Base-by-base conservation (phyloP, 2,888 invertebrate genomes). In the Lasioglossum oenotherae region DNA sequence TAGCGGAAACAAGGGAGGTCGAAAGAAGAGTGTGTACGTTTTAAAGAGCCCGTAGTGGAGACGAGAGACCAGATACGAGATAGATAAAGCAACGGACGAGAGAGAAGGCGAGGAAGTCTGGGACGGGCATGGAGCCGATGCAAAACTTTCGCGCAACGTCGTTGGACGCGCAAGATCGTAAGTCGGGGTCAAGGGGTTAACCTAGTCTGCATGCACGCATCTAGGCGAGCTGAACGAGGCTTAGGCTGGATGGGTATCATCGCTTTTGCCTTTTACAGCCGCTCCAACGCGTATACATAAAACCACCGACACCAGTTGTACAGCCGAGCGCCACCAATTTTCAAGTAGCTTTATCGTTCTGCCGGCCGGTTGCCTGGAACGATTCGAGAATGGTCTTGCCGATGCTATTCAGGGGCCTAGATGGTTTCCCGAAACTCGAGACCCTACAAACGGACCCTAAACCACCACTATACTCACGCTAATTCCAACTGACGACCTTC, bases 121-220 rank as follows among this genome's bases (percentile, higher is more conserved):
- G 41, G 69, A 74, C 38, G 78, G 78, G 73, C 38, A 46, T 38
- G 53, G 78, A 44, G 84, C 74, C 81, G 86, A 85, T 84, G 89
- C 76, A 77, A 87, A 89, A 85, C 69, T 90, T 88, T 85, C 86
- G 81, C 82, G 86, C 75, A 81, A 79, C 85, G 88, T 82, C 85
- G 84, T 84, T 82, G 82, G 53, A 83, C 82, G 87, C 78, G 80
- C 82, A 76, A 53, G 85, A 91, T 89, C 86, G 87, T 90, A 87
- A 88, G 88, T 80, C 69, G 76, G 74, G 92, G 91, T 88, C 91
- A 87, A 82, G 79, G 86, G 92, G 91, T 91, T 92, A 91, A 90
- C 87, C 87, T 84, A 86, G 90, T 87, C 91, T 72, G 91, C 77
- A 89, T 90, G 88, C 89, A 90, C 89, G 91, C 91, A 89, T 89